Conservation (phyloP, 2,888 invertebrate species). For the Pollenia angustigena region DNA sequence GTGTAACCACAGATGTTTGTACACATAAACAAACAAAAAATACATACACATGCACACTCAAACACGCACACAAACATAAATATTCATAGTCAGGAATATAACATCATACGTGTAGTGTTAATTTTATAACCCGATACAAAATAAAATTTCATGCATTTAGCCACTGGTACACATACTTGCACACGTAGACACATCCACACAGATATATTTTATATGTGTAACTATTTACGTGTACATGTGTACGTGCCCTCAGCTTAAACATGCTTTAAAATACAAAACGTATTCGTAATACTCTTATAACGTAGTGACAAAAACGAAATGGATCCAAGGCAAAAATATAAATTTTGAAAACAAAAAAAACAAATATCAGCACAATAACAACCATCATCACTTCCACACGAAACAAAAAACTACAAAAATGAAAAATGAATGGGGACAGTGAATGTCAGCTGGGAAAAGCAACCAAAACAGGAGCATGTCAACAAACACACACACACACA, state of each 20-base stretch:
- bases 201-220: neutral
- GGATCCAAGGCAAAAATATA: conserved; percentile 38
- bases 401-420: conserved; percentile 30
- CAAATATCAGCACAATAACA: conserved; percentile 23
- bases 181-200: neutral
- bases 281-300: conserved; percentile 4
- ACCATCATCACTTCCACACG: conserved; percentile 27
- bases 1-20: conserved; percentile 62
- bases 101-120: conserved; percentile 54
- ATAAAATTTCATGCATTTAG: conserved; percentile 16
- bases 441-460: conserved; percentile 63
- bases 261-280: conserved; percentile 45
- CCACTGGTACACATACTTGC: conserved; percentile 23
- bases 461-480: conserved; percentile 61
- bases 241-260: neutral
- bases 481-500: conserved; percentile 31
- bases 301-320: neutral
- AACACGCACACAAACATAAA: neutral
- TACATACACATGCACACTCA: neutral
- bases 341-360: conserved; percentile 41
- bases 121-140: conserved; percentile 63
- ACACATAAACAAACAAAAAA: neutral
- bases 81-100: neutral
- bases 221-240: neutral
- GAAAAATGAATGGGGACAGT: conserved; percentile 44